A percentile compares a stretch with the other conserved stretches of the same genome.
These are phyloP conservation scores for Bunonema sp. DNA, from an alignment of 2,888 invertebrate species.

Conservation along the genomic window DNA sequence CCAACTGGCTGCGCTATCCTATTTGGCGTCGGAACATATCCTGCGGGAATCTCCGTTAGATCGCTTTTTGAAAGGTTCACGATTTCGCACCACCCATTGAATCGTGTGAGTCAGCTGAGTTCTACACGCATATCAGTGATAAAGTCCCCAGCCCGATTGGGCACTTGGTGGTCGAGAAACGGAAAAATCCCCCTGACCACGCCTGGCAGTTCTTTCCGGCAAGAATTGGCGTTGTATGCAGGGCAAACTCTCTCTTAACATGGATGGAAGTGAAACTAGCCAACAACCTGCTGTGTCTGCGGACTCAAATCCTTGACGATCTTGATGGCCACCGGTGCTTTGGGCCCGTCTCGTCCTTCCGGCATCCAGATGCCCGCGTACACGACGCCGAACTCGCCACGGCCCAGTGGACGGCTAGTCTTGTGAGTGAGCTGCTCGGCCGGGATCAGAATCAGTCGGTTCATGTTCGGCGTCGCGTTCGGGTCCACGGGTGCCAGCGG, in stretches of 20 bases:
- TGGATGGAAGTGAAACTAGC: not conserved
- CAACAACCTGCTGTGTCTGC: conserved; percentile 5
- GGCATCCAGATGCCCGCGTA: conserved; percentile 31
- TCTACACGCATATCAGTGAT: no score
- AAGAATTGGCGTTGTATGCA: no score
- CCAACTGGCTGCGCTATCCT: no score
- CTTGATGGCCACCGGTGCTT: conserved; percentile 31
- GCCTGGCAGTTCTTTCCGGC: no score
- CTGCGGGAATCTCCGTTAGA: conserved; percentile 4
- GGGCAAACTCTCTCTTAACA: no score
- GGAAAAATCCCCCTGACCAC: no score
- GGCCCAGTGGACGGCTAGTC: conserved; percentile 13
- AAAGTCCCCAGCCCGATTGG: no score
- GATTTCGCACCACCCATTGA: no score
- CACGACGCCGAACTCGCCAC: conserved; percentile 36
- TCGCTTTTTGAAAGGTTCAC: not conserved
- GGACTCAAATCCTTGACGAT: conserved; percentile 10
- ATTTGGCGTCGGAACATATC: no score
- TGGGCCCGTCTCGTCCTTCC: conserved; percentile 4
- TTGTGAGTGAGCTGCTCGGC: conserved; percentile 21
- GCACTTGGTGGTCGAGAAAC: no score
- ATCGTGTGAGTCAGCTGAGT: no score
- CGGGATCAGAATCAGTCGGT: conserved; percentile 23
- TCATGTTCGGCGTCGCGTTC: conserved; percentile 32
- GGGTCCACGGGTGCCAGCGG: no score